phyloP scores from a whole-genome alignment of 64 coral and sea anemone species.

The Orbicella faveolata region DNA sequence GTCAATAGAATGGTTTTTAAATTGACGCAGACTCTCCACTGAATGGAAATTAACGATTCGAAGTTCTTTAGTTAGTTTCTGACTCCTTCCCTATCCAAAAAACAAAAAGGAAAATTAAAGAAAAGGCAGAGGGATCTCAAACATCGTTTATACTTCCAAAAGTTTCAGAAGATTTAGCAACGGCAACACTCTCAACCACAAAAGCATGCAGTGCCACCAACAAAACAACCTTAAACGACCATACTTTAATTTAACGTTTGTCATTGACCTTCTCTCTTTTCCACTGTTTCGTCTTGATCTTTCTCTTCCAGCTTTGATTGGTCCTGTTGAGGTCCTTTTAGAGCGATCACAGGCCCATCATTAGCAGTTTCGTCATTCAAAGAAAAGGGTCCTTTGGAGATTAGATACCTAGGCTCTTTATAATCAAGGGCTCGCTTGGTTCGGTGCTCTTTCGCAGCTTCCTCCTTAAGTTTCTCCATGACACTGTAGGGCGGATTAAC shows the following conservation, averaged over 20 bases:
- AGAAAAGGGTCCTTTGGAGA: constrained; percentile 60
- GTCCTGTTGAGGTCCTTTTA: constrained; percentile 29
- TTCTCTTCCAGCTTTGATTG: neutral
- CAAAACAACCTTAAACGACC: neutral
- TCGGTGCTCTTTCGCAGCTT: neutral
- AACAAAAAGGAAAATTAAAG: too few species aligned
- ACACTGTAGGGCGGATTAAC: constrained; percentile 30
- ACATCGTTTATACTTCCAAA: too few species aligned
- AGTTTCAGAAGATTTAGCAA: too few species aligned
- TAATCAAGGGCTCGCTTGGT: constrained; percentile 15
- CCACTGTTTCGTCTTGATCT: neutral
- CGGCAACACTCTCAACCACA: neutral
- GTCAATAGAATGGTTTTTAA: too few species aligned
- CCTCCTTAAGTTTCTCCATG: constrained; percentile 18
- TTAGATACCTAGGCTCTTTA: constrained; percentile 37
- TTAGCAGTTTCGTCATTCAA: constrained; percentile 24
- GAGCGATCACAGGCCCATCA: neutral
- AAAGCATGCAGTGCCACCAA: too few species aligned
- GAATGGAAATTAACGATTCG: too few species aligned
- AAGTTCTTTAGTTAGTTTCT: too few species aligned
- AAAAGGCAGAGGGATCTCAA: too few species aligned
- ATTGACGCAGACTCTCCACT: too few species aligned
- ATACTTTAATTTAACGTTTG: neutral
- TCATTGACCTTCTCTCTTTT: neutral
- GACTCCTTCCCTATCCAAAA: too few species aligned